These are phyloP conservation scores for Tokudaia muenninki DNA, from an alignment of 2,797 vertebrate genomes.

Conservation along the genomic window DNA sequence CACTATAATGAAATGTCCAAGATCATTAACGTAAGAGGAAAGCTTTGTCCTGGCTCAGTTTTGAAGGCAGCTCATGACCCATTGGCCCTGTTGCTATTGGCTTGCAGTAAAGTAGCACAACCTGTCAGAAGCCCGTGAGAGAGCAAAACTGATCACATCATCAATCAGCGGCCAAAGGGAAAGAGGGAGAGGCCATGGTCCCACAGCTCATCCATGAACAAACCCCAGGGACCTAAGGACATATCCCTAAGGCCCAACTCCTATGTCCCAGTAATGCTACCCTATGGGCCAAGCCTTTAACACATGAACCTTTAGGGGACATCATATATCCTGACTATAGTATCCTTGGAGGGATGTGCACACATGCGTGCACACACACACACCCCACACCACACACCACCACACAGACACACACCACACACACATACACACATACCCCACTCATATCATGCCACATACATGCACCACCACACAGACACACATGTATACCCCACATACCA, in stretches of 20 bases:
- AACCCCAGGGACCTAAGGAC: background rate
- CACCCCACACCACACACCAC: background rate
- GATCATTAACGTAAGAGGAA: background rate
- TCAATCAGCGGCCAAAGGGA: background rate
- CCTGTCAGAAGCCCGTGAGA: background rate
- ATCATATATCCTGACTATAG: background rate
- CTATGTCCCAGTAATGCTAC: background rate
- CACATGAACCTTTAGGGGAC: background rate
- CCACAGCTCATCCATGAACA: background rate
- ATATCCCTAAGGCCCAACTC: background rate
- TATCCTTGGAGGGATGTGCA: background rate
- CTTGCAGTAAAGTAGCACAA: background rate
- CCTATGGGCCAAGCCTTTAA: background rate
- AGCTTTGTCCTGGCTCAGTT: too few relatives aligned
- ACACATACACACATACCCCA: background rate
- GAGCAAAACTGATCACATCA: background rate
- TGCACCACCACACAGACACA: background rate
- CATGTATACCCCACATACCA: too few relatives aligned
- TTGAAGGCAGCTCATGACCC: background rate
- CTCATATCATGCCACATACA: background rate
- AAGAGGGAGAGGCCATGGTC: background rate
- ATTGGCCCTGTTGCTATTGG: background rate
- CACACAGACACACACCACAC: background rate
- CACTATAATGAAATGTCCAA: background rate
- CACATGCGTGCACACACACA: background rate